Evolutionary conservation across 2,797 vertebrate genomes (phyloP).

Genomic region (Novumbra hubbsi): DNA sequence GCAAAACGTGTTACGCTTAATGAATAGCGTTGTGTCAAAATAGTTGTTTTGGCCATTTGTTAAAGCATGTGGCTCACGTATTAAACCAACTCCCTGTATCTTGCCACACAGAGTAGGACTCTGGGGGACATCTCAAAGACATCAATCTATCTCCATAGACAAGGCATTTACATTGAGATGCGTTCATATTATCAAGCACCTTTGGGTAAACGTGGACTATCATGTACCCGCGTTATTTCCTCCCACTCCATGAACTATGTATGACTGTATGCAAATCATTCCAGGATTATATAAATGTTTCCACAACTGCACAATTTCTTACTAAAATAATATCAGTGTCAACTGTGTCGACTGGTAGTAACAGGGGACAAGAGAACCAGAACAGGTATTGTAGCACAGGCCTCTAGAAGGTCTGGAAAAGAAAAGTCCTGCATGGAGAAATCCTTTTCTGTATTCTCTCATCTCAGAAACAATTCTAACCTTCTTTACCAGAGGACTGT

Average conservation of each 20-base stretch:
- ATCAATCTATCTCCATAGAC: slow-evolving; percentile 51
- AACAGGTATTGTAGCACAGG: slow-evolving; percentile 17
- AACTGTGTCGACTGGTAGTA: neutral
- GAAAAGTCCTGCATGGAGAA: no score
- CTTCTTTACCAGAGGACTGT: slow-evolving; percentile 22
- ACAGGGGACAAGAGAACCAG: neutral
- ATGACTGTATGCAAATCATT: slow-evolving; percentile 55
- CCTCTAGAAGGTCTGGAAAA: slow-evolving; percentile 26
- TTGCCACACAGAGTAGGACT: slow-evolving; percentile 24
- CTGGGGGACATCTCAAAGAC: slow-evolving; percentile 60
- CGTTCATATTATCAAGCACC: slow-evolving; percentile 31
- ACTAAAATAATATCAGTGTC: neutral
- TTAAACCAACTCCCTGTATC: slow-evolving; percentile 24
- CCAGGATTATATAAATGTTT: slow-evolving; percentile 57
- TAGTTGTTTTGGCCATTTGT: slow-evolving; percentile 22
- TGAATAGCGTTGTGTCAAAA: slow-evolving; percentile 40
- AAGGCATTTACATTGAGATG: slow-evolving; percentile 20
- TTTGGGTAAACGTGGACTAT: slow-evolving; percentile 38
- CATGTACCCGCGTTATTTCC: slow-evolving; percentile 44
- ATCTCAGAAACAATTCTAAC: neutral
- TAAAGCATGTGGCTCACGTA: slow-evolving; percentile 23
- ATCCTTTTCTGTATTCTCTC: no score
- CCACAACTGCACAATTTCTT: slow-evolving; percentile 32
- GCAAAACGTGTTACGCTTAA: slow-evolving; percentile 21
- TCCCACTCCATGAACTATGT: slow-evolving; percentile 34